phyloP scores from a whole-genome alignment of 2,113 vertebrate genomes.

The Nothobranchius furzeri region DNA sequence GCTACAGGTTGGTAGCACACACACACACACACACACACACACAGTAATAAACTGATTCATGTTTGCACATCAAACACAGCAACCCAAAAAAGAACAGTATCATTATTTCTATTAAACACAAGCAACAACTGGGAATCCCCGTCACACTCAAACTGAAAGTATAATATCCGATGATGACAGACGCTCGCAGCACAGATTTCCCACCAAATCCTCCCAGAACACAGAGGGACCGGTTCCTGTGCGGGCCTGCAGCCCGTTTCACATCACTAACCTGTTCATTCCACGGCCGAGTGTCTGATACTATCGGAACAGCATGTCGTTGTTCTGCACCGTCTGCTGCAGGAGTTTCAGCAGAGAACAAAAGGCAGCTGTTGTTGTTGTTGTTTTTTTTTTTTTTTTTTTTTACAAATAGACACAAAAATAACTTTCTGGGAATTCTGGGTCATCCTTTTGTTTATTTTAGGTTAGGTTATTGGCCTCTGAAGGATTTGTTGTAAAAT shows the following conservation, averaged over 20 bases:
- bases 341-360: not conserved
- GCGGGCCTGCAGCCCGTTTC: constrained; percentile 30
- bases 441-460: too few relatives aligned
- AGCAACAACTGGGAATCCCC: not conserved
- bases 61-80: not conserved
- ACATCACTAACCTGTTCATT: constrained; percentile 11
- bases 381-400: not conserved
- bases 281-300: constrained; percentile 28
- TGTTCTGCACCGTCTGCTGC: constrained; percentile 34
- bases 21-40: not conserved
- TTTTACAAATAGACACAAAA: not conserved
- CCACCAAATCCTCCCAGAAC: not conserved
- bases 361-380: not conserved
- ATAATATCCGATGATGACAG: constrained; percentile 6
- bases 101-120: not conserved
- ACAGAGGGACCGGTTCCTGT: constrained; percentile 11
- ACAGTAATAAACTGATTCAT: not conserved
- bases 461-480: too few relatives aligned
- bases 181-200: not conserved
- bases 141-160: constrained; percentile 2
- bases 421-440: not conserved
- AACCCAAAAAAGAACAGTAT: not conserved
- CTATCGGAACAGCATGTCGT: constrained; percentile 41
- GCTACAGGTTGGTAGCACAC: constrained; percentile 42
- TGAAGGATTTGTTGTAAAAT: too few relatives aligned